A percentile compares a stretch with the other conserved stretches of the same genome.
phyloP scores from a whole-genome alignment of 2,797 vertebrate species.

The Amphiprion clarkii region DNA sequence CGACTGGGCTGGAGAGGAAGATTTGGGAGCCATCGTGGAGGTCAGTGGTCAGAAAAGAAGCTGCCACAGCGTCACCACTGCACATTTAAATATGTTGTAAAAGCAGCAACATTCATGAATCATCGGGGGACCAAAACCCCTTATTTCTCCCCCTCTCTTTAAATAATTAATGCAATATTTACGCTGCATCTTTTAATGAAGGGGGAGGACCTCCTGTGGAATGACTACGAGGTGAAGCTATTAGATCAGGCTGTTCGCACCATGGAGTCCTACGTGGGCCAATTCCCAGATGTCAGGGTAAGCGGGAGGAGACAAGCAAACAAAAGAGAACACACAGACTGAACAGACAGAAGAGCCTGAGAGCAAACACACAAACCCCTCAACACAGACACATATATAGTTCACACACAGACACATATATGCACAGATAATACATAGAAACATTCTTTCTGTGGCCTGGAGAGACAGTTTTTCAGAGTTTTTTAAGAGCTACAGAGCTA shows the following conservation, averaged over 20 bases:
- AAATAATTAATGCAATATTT: conserved; percentile 54
- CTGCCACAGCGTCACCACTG: not conserved
- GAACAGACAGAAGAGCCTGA: conserved; percentile 20
- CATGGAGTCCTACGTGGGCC: conserved; percentile 94
- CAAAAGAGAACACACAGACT: conserved; percentile 4
- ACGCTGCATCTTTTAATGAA: conserved; percentile 65
- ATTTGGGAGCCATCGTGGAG: conserved; percentile 89
- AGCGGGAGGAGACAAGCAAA: conserved; percentile 75
- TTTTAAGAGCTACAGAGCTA: no score
- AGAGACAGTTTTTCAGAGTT: no score
- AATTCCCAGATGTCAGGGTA: conserved; percentile 94
- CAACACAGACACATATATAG: conserved; percentile 2
- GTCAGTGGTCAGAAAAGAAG: conserved; percentile 73
- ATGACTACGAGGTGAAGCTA: conserved; percentile 94
- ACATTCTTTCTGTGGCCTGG: not conserved
- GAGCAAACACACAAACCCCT: conserved; percentile 31
- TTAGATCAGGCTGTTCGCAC: conserved; percentile 90
- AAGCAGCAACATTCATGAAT: conserved; percentile 23
- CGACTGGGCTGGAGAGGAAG: conserved; percentile 90
- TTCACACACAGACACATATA: conserved; percentile 11
- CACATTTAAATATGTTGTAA: conserved; percentile 11
- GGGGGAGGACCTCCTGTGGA: conserved; percentile 96
- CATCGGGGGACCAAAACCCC: not conserved
- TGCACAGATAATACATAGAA: not conserved
- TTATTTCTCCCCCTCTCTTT: conserved; percentile 11